Base-by-base conservation (phyloP, 1,140 invertebrate species). In the Procambarus virginalis region DNA sequence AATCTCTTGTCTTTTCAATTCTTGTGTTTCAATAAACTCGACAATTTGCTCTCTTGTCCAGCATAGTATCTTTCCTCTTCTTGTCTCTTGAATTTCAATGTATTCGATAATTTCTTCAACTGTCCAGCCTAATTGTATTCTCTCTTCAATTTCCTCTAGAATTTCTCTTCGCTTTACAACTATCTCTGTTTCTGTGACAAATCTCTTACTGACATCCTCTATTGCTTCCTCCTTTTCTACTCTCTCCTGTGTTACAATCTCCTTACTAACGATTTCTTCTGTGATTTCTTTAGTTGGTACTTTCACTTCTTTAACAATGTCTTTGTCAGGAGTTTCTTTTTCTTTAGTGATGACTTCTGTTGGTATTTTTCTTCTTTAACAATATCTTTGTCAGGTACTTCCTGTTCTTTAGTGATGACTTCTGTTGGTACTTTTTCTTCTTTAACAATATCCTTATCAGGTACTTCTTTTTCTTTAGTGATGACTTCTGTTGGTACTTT, bases 271-370 rank as follows among this genome's bases (percentile, higher is more conserved):
- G 6, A 22, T n/a, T n/a, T 17, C 5, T 86, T 70, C 46, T 84
- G 55, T 58, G 12, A 58, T 12, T 10, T 34, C 14, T 48, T 80
- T 48, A 45, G 17, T 46, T 45, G n/a, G 51, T 48, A 83, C 55
- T 34, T 81, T 81, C 10, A 64, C 58, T 58, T 82, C 80, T 55
- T 48, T 68, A 46, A 75, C 55, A 22, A 45, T 76, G n/a, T 82
- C 64, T 45, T 75, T 70, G 6, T 81, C 64, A 14, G 83, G 85
- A 58, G 90, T 78, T 17, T 51, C 79, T 75, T 92, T 77, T 22
- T 70, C 46, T 68, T 87, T 78, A n/a, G 46, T 49, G 20, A 60
- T 68, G 20, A 55, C 48, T n/a, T 80, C 77, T 80, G 17, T 46
- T 80, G 14, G 22, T 17, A 48, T 20, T 64, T 55, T 34, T 46